Percentiles rank a stretch among this genome's conserved stretches.
Evolutionary conservation across 1,140 invertebrate species (phyloP).

Genomic region (Pseudomyrmex pallidus): DNA sequence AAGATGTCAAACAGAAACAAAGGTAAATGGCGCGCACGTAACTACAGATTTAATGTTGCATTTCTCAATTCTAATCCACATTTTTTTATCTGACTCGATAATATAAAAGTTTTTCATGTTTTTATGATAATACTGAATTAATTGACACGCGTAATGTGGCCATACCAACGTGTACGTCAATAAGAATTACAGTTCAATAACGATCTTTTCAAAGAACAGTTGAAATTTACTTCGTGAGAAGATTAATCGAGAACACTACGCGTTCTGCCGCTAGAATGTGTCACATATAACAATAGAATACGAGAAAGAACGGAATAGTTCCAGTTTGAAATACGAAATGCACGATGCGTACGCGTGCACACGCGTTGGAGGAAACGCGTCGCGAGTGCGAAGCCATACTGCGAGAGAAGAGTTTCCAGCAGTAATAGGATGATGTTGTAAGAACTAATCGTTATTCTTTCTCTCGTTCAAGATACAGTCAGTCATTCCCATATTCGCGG

Average conservation of each 20-base stretch:
- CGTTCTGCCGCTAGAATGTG: no score
- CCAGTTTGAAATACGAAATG: constrained; percentile 1
- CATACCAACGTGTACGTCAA: no score
- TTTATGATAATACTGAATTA: not conserved
- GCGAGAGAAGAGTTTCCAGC: constrained; percentile 62
- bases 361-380: not conserved
- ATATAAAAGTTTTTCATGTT: not conserved
- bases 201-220: no score
- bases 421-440: constrained; percentile 76
- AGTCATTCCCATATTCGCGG: not conserved
- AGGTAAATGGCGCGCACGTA: not conserved
- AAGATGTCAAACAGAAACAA: not conserved
- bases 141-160: no score
- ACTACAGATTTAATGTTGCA: not conserved
- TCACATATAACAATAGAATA: not conserved
- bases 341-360: not conserved
- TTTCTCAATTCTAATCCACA: no score
- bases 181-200: no score
- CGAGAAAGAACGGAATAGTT: not conserved
- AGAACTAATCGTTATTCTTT: constrained; percentile 35
- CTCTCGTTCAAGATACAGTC: not conserved
- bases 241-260: not conserved
- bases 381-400: constrained; percentile 70
- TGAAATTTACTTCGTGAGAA: not conserved
- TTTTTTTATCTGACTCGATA: not conserved